Base-by-base conservation (phyloP, 2,888 invertebrate species). In the Amblyjoppa fuscipennis region DNA sequence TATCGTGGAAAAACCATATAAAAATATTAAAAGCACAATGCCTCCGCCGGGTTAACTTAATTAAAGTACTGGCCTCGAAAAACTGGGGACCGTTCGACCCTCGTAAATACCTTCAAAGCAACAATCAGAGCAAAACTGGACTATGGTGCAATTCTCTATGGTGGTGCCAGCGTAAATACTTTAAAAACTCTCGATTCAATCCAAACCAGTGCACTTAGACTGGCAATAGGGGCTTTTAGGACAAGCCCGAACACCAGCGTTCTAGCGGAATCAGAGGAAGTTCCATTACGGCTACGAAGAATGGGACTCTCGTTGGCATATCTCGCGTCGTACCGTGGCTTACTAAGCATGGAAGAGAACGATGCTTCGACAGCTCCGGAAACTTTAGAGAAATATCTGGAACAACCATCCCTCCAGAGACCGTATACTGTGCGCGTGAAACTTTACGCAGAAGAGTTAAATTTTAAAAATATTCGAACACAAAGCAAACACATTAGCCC, bases 1-100 rank as follows among this genome's bases (percentile, higher is more conserved):
- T 88, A 0, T 80, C 66, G 4, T 88, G 85, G 85, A 69, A 2
- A 28, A 9, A 49, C 7, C 87, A 86, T 49, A 68, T 84, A 9
- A 73, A 80, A 25, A 20, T 38, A 9, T 11, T 84, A 28, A 86
- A 81, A 64, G 11, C 31, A 3, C 28, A 74, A 41, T 81, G 80
- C 61, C 2, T 49, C 16, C 31, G 38, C 49, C 0, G 61, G 25
- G 31, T 84, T 5, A 59, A 76, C 20, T 49, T 84, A 4, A 13
- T 86, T 6, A 84, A 84, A 77, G 16, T 64, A 1, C 34, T 82
- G n/a, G n/a, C 82, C 0, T 71, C 75, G 1, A 79, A 45, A n/a
- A 83, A 86, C 9, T 83, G 81, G 76, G 82, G 86, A 86, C 38
- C 25, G 31, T n/a, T 11, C 73, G 0, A 78, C 66, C 4, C 73